These are phyloP conservation scores for Conger conger DNA, from an alignment of 2,113 vertebrate species.

Conservation along the genomic window DNA sequence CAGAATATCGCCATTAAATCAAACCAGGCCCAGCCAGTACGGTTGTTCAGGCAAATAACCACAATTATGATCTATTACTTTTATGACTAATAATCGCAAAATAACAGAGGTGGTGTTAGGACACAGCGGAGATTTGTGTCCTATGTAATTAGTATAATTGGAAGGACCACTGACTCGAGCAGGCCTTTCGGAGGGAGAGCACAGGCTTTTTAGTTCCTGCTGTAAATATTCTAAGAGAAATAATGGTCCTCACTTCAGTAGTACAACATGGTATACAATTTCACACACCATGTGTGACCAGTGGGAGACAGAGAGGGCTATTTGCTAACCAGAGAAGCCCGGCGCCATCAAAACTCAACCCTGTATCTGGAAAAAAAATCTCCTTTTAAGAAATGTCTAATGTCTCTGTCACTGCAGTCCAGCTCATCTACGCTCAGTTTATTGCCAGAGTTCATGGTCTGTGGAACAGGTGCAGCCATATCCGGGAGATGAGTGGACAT, in stretches of 20 bases:
- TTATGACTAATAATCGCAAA: conserved; percentile 21
- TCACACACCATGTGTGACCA: no score
- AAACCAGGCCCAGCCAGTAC: neutral
- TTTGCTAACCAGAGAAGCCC: no score
- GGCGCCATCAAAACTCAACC: neutral
- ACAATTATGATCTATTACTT: conserved; percentile 27
- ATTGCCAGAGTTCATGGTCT: neutral
- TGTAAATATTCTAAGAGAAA: neutral
- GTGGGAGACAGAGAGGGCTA: no score
- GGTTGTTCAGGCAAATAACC: conserved; percentile 19
- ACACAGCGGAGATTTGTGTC: neutral
- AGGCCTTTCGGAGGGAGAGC: neutral
- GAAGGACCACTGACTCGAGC: neutral
- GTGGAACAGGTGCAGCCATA: neutral
- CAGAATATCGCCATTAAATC: neutral
- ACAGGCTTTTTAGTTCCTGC: neutral
- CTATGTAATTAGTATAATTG: conserved; percentile 24
- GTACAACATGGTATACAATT: no score
- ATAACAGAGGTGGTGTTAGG: neutral
- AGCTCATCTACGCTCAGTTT: neutral
- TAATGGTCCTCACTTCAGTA: no score
- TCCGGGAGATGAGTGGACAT: neutral
- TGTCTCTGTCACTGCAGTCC: neutral
- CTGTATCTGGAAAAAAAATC: neutral
- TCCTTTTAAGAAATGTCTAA: neutral